These are phyloP conservation scores for Thamnaconus septentrionalis DNA, from an alignment of 2,113 vertebrate genomes.

Conservation along the genomic window DNA sequence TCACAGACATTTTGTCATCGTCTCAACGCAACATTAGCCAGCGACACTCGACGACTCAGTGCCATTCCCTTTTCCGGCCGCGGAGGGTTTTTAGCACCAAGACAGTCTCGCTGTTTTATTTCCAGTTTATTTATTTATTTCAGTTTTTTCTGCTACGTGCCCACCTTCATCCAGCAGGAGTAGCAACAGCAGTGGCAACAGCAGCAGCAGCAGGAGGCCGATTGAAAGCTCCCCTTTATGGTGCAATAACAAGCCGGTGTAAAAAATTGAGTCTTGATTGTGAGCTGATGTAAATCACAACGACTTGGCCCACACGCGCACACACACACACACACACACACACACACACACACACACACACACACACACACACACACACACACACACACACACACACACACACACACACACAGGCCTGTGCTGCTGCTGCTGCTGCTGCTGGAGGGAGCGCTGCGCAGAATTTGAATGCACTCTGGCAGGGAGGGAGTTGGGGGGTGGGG, in stretches of 20 bases:
- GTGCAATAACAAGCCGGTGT: slow-evolving; percentile 55
- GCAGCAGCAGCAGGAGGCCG: slow-evolving; percentile 48
- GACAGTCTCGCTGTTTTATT: too few relatives aligned
- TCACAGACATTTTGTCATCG: too few relatives aligned
- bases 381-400: too few relatives aligned
- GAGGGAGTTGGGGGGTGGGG: slow-evolving; percentile 6
- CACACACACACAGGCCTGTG: too few relatives aligned
- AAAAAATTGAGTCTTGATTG: slow-evolving; percentile 61
- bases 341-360: too few relatives aligned
- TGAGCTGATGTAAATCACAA: slow-evolving; percentile 54
- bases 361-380: not conserved
- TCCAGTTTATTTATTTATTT: too few relatives aligned
- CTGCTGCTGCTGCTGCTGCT: slow-evolving; percentile 15
- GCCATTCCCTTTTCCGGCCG: too few relatives aligned
- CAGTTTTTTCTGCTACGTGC: slow-evolving; percentile 38
- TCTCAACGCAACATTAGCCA: too few relatives aligned
- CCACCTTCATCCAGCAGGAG: slow-evolving; percentile 58
- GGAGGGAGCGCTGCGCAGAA: slow-evolving; percentile 43
- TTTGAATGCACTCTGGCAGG: slow-evolving; percentile 50
- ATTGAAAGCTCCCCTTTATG: slow-evolving; percentile 62
- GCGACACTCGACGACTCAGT: too few relatives aligned
- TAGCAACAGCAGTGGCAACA: too few relatives aligned
- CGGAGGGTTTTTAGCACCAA: too few relatives aligned
- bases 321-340: too few relatives aligned
- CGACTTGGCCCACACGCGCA: slow-evolving; percentile 39